Conservation (phyloP, 2,888 invertebrate genomes). For the Harpagoxenus sublaevis region DNA sequence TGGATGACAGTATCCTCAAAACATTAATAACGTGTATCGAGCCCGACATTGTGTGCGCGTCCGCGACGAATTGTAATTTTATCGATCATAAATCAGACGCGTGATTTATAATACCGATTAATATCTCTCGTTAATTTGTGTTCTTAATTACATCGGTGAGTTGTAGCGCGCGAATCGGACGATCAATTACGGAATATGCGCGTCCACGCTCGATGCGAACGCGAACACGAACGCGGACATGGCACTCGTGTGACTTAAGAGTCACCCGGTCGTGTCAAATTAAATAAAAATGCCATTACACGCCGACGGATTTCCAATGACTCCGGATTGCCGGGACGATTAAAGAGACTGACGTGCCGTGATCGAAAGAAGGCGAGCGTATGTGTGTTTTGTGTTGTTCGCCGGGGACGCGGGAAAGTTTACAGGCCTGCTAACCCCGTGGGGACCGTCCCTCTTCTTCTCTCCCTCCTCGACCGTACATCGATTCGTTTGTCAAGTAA, state of each 20-base stretch:
- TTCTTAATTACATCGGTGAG: conserved; percentile 38
- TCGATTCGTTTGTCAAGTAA: conserved; percentile 80
- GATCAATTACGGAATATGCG: conserved; percentile 34
- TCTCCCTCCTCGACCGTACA: conserved; percentile 67
- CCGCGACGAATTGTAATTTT: conserved; percentile 34
- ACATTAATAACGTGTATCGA: conserved; percentile 37
- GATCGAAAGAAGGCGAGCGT: conserved; percentile 45
- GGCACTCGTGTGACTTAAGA: neutral
- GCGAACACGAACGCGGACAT: neutral
- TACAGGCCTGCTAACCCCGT: conserved; percentile 69
- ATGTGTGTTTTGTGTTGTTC: conserved; percentile 48
- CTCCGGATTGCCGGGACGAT: conserved; percentile 28
- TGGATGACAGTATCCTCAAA: conserved; percentile 32
- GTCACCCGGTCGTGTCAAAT: conserved; percentile 27
- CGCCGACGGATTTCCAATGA: conserved; percentile 34
- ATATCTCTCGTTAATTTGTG: conserved; percentile 49
- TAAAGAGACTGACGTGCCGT: conserved; percentile 50
- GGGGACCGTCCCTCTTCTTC: conserved; percentile 72
- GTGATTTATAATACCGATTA: conserved; percentile 35
- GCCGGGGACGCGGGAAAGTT: conserved; percentile 68
- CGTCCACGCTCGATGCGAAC: neutral
- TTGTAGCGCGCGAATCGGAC: neutral
- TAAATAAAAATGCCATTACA: conserved; percentile 45
- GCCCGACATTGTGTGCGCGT: conserved; percentile 6
- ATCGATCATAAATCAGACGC: conserved; percentile 40